Evolutionary conservation across 2,888 invertebrate species (phyloP), one percentile per base, ranked within the genome.

Genomic region (Parnassius orleans): DNA sequence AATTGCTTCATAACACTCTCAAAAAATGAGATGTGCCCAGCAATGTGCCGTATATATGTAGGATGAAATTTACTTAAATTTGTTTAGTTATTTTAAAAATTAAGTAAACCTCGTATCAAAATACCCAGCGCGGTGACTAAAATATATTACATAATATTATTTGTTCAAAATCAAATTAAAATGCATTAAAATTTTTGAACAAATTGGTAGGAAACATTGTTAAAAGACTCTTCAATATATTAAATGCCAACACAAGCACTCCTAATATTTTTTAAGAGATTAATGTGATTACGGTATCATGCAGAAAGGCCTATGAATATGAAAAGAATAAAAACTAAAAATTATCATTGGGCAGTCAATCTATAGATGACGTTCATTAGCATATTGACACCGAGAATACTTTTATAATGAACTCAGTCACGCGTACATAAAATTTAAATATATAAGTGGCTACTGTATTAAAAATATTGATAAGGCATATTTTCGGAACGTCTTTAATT

Each of bases 391-490:
- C 71, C 72, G 71, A 77, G 75, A 80, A 76, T 81, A 83, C 80
- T 80, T 82, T 77, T 81, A 77, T 88, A 87, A 87, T 81, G 83
- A 86, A 81, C 83, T 77, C 83, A 88, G 86, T 85, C 86, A 88
- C 81, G 90, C 87, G 84, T 83, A 81, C 81, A 86, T 84, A 81
- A 84, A 87, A 90, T 90, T 88, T 87, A 78, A 88, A 89, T 87
- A 79, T 72, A 80, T 84, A 82, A 87, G 81, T 78, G 73, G 90
- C 90, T 91, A 88, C 90, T 82, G 90, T 89, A 86, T 89, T 89
- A 86, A 87, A 81, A 87, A 87, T 86, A 88, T 89, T 87, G 90
- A 90, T 90, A 89, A 87, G 80, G 78, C 76, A 81, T 84, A 86
- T 86, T 87, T 85, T 83, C 33, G 83, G 79, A 81, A 82, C 77